Conservation (phyloP, 2,113 vertebrate genomes). For the Noctilio leporinus region DNA sequence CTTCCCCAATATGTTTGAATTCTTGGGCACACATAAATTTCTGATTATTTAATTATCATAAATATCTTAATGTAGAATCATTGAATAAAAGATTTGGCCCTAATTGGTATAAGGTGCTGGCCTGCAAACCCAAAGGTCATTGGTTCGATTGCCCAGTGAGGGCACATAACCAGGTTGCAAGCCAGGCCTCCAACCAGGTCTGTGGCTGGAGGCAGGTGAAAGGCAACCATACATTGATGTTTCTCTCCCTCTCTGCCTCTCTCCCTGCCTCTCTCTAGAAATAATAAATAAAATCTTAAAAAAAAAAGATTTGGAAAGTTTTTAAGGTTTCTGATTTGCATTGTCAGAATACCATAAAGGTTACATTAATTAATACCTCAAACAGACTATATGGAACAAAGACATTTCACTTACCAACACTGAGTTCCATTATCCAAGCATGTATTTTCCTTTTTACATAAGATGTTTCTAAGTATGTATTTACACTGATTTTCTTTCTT, state of each 20-base stretch:
- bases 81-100: background rate
- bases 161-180: too few species aligned
- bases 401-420: background rate
- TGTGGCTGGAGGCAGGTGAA: too few species aligned
- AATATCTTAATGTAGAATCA: background rate
- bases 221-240: too few species aligned
- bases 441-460: background rate
- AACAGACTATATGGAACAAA: background rate
- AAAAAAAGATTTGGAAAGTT: background rate
- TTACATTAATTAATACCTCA: background rate
- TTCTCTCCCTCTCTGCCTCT: too few species aligned
- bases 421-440: background rate
- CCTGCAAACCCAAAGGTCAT: too few species aligned
- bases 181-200: too few species aligned
- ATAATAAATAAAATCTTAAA: too few species aligned
- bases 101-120: too few species aligned
- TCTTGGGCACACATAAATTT: background rate
- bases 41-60: constrained; percentile 19
- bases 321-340: background rate
- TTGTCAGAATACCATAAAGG: background rate
- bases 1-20: background rate
- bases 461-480: background rate
- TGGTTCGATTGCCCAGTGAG: too few species aligned
- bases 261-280: too few species aligned
- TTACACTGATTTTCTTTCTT: constrained; percentile 10